Evolutionary conservation across 1,140 invertebrate species (phyloP).

Genomic region (Hylaeus volcanicus): DNA sequence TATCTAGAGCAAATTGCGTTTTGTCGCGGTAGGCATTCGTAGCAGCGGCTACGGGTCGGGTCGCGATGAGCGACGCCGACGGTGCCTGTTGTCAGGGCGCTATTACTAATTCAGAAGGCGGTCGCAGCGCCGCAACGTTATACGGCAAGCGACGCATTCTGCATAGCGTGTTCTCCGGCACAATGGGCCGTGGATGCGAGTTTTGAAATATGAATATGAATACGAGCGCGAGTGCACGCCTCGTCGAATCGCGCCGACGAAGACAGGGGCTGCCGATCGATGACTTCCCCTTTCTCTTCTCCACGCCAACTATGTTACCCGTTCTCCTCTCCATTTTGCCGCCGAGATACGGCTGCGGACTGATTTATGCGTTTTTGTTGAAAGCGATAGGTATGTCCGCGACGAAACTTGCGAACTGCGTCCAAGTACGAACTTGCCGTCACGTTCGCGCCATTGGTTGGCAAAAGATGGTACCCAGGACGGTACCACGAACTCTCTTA

Average conservation of each 20-base stretch:
- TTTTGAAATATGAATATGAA: slow-evolving; percentile 75
- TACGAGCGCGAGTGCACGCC: slow-evolving; percentile 61
- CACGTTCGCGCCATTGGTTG: not conserved
- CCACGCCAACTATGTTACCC: slow-evolving; percentile 27
- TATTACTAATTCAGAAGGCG: slow-evolving; percentile 74
- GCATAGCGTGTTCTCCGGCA: slow-evolving; percentile 71
- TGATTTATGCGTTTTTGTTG: slow-evolving; percentile 52
- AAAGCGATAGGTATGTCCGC: slow-evolving; percentile 28
- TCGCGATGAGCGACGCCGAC: not conserved
- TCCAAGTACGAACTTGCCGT: not conserved
- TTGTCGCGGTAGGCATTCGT: slow-evolving; percentile 57
- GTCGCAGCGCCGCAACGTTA: slow-evolving; percentile 68
- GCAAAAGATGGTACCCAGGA: too few relatives aligned
- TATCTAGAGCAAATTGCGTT: slow-evolving; percentile 71
- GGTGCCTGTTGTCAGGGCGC: slow-evolving; percentile 66
- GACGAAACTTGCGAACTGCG: slow-evolving; percentile 9
- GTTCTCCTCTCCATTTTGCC: not conserved
- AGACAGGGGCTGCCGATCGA: slow-evolving; percentile 64
- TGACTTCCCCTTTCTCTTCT: slow-evolving; percentile 49
- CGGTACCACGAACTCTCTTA: too few relatives aligned
- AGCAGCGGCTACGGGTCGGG: slow-evolving; percentile 5
- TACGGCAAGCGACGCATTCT: slow-evolving; percentile 71
- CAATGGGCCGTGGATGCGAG: slow-evolving; percentile 72
- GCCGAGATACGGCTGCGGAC: slow-evolving; percentile 17
- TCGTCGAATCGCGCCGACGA: slow-evolving; percentile 65